These are phyloP conservation scores for Hydroisotoma schaefferi DNA, from an alignment of 2,888 invertebrate genomes.

Conservation along the genomic window DNA sequence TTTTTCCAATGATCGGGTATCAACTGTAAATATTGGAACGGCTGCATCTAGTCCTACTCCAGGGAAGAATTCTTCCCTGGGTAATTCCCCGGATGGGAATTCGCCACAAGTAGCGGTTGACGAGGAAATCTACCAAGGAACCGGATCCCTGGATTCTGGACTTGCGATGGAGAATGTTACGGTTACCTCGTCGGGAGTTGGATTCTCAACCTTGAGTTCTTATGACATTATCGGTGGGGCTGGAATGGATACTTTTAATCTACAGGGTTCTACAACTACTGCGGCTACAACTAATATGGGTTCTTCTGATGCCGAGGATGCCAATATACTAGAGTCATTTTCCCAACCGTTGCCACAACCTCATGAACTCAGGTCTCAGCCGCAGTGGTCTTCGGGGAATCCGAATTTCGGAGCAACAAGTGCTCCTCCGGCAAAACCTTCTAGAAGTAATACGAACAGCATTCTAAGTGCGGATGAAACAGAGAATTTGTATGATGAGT, in stretches of 20 bases:
- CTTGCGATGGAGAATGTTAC: conserved; percentile 14
- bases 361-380: too few relatives aligned
- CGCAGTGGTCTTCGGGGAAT: too few relatives aligned
- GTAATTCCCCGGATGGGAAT: conserved; percentile 6
- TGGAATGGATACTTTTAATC: too few relatives aligned
- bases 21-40: conserved; percentile 28
- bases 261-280: not conserved
- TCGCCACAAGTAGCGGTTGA: conserved; percentile 20
- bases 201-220: conserved; percentile 28
- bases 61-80: not conserved
- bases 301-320: too few relatives aligned
- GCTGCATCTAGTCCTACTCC: too few relatives aligned
- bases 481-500: too few relatives aligned
- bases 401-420: too few relatives aligned
- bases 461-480: too few relatives aligned
- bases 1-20: conserved; percentile 42
- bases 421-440: too few relatives aligned
- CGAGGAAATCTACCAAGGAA: conserved; percentile 24
- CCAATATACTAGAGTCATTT: too few relatives aligned
- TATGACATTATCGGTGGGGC: conserved; percentile 28
- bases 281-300: conserved; percentile 1
- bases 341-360: too few relatives aligned
- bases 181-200: conserved; percentile 22
- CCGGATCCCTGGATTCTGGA: not conserved
- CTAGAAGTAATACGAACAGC: too few relatives aligned